These are phyloP conservation scores for Camptogramma bilineatum DNA, from an alignment of 2,888 invertebrate genomes.

Conservation along the genomic window DNA sequence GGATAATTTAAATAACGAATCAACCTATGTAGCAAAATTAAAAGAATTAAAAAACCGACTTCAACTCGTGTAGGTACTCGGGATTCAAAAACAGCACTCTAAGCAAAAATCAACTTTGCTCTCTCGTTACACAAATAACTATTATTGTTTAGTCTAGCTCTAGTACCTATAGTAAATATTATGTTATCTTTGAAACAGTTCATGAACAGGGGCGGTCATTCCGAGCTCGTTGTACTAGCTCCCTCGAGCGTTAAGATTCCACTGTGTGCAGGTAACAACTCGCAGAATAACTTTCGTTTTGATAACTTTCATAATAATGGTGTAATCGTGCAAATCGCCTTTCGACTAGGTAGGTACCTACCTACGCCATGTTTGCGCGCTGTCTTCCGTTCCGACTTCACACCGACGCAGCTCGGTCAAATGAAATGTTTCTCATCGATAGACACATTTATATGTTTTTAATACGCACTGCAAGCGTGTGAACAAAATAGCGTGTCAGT, in stretches of 20 bases:
- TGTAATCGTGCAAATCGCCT: slow-evolving; percentile 50
- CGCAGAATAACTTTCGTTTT: slow-evolving; percentile 57
- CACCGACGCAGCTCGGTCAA: slow-evolving; percentile 28
- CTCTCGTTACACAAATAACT: too few relatives aligned
- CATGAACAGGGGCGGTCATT: slow-evolving; percentile 40
- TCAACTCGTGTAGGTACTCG: too few relatives aligned
- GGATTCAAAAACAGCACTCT: too few relatives aligned
- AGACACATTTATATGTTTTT: background rate
- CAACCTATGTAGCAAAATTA: too few relatives aligned
- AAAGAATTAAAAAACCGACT: too few relatives aligned
- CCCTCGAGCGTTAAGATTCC: slow-evolving; percentile 57
- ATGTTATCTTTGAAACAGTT: slow-evolving; percentile 25
- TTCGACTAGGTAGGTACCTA: slow-evolving; percentile 39
- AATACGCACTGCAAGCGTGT: slow-evolving; percentile 1
- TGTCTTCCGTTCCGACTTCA: slow-evolving; percentile 48
- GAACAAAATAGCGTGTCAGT: slow-evolving; percentile 3
- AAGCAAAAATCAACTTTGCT: too few relatives aligned
- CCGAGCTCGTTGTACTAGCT: slow-evolving; percentile 40
- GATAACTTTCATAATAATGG: slow-evolving; percentile 58
- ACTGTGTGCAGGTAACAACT: slow-evolving; percentile 48
- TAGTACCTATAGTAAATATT: background rate
- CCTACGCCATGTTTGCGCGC: slow-evolving; percentile 23
- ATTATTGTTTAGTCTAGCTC: too few relatives aligned
- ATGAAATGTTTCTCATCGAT: slow-evolving; percentile 6
- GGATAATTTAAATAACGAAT: too few relatives aligned